Conservation (phyloP, 2,797 vertebrate species). For the Novumbra hubbsi region DNA sequence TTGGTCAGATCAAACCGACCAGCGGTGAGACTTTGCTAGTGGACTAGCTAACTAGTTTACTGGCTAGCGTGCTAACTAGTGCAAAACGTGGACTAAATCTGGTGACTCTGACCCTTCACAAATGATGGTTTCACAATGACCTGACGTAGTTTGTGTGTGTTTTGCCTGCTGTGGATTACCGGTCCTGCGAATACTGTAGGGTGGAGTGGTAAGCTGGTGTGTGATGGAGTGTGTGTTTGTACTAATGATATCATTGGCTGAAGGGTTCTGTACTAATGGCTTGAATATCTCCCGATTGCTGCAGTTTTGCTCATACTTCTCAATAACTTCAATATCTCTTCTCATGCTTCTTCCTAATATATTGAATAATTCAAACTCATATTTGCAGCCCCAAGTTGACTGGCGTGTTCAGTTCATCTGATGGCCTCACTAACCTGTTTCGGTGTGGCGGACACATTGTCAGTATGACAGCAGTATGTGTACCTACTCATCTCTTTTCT, state of each 20-base stretch:
- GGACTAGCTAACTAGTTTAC: conserved; percentile 25
- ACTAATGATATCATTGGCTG: conserved; percentile 38
- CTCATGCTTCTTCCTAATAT: conserved; percentile 4
- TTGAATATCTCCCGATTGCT: conserved; percentile 34
- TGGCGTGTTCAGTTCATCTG: conserved; percentile 21
- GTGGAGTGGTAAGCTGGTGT: conserved; percentile 74
- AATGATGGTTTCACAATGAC: background rate
- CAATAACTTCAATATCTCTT: conserved; percentile 25
- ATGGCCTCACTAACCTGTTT: conserved; percentile 56
- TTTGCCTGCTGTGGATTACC: conserved; percentile 30
- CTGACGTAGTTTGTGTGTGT: conserved; percentile 11
- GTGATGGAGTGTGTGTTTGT: conserved; percentile 17
- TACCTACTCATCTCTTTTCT: conserved; percentile 24
- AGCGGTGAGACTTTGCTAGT: conserved; percentile 78
- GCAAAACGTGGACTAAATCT: conserved; percentile 32
- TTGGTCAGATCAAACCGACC: conserved; percentile 81
- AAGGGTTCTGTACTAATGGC: conserved; percentile 36
- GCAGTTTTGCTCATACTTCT: conserved; percentile 40
- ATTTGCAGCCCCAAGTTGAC: conserved; percentile 38
- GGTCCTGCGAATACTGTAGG: conserved; percentile 57
- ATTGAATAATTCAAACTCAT: conserved; percentile 27
- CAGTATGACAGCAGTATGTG: conserved; percentile 5
- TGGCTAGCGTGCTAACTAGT: conserved; percentile 27
- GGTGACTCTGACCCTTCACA: background rate
- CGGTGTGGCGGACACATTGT: conserved; percentile 37